Conservation (phyloP, 2,888 invertebrate species). For the Metacarcinus magister region DNA sequence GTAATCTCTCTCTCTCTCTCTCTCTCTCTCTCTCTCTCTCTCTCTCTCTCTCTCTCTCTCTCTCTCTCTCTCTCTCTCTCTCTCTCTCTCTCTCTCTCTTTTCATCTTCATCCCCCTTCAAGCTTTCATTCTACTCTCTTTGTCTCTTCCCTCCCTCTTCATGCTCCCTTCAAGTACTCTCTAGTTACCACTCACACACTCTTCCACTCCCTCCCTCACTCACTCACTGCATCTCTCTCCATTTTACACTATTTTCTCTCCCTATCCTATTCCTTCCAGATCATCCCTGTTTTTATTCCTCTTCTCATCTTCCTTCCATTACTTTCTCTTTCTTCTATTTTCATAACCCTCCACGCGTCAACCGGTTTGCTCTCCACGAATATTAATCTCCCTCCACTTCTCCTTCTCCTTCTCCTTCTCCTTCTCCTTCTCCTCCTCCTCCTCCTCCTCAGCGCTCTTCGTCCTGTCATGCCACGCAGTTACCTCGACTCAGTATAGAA, state of each 20-base stretch:
- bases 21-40: not conserved
- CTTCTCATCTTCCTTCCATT: not conserved
- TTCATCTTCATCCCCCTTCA: not conserved
- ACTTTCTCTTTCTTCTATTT: conserved; percentile 6
- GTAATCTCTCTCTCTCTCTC: no score
- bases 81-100: conserved; percentile 58
- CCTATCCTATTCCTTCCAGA: not conserved
- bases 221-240: not conserved
- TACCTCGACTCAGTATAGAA: not conserved
- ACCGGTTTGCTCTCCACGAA: not conserved
- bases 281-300: not conserved
- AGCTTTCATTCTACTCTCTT: conserved; percentile 20
- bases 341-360: not conserved
- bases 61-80: conserved; percentile 46
- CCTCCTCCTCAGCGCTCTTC: not conserved
- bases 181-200: not conserved
- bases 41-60: conserved; percentile 26
- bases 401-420: not conserved
- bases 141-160: conserved; percentile 34
- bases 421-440: not conserved
- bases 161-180: not conserved
- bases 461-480: not conserved
- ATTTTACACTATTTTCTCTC: not conserved
- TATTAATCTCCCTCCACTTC: not conserved
- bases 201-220: not conserved